Evolutionary conservation across 92 coral and sea anemone genomes (phyloP).

Genomic region (Phymanthus crucifer): DNA sequence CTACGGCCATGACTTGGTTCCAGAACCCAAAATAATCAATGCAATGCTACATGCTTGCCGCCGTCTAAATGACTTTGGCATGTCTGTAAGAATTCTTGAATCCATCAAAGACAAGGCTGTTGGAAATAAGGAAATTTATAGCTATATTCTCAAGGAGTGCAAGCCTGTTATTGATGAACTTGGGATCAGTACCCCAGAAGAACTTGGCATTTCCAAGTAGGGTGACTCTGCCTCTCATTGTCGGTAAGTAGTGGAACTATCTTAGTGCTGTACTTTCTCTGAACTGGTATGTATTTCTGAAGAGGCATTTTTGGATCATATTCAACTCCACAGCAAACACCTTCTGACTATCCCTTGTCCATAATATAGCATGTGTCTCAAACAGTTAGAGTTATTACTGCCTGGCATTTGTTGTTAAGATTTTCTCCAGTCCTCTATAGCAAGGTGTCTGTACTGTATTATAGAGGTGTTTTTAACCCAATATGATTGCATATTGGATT

Average conservation of each 20-base stretch:
- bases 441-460: no score
- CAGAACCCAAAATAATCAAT: constrained; percentile 93
- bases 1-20: constrained; percentile 93
- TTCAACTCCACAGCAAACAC: no score
- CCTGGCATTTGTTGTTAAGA: no score
- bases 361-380: no score
- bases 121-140: constrained; percentile 84
- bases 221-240: not conserved
- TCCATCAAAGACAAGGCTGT: constrained; percentile 71
- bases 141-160: constrained; percentile 77
- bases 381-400: no score
- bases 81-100: constrained; percentile 83
- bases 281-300: no score
- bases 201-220: constrained; percentile 69
- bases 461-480: no score
- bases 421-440: no score
- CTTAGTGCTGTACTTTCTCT: no score
- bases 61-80: constrained; percentile 76
- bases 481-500: no score
- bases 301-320: no score
- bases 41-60: constrained; percentile 97
- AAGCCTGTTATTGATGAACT: constrained; percentile 90
- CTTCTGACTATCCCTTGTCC: no score
- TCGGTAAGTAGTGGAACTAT: not conserved
- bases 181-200: constrained; percentile 87